Base-by-base conservation (phyloP, 2,113 vertebrate genomes). In the Lepidothrix coronata region DNA sequence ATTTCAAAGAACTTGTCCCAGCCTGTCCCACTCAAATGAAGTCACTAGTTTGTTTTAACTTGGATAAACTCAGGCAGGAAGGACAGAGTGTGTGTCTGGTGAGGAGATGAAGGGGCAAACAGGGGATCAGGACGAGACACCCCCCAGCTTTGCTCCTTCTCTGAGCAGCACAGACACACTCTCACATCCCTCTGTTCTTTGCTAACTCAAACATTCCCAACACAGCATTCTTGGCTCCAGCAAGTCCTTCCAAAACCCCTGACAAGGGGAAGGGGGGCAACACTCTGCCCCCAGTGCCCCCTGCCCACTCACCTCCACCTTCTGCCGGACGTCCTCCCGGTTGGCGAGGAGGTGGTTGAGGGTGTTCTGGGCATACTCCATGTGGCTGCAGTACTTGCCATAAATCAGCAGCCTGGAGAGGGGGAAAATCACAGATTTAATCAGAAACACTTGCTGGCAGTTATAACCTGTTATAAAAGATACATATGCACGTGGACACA, bases 341-440 rank as follows among this genome's bases (percentile, higher is more conserved):
- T 97, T 98, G 68, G 98, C 98, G 1, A 99, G 98, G 52, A 99
- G 98, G 80, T 99, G 98, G 88, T 99, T 99, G 96, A 99, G 98
- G 1, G 99, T 99, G 95, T 98, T 99, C 98, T 99, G 99, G 27
- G 99, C 99, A 0, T 98, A 98, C 48, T 99, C 99, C 99, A 99
- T 99, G 97, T 98, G 99, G 97, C 99, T 99, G 98, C 99, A 99
- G 98, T 99, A 99, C 78, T 98, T 99, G 27, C 99, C 99, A 3
- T 99, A 99, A 96, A 99, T 99, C 97, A 99, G 96, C 89, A 99
- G 98, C 98, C 99, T 99, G 97, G 4, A 46, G 33, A 11, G 55
- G 81, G 59, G 68, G 33, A 94, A 65, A 65, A 85, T 28, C 35
- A 88, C 57, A 66, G 22, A 37, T n/a, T 77, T 62, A 67, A 91